Percentiles rank a stretch among this genome's conserved stretches.
Evolutionary conservation across 2,113 vertebrate genomes (phyloP).

Genomic region (Clupea harengus): DNA sequence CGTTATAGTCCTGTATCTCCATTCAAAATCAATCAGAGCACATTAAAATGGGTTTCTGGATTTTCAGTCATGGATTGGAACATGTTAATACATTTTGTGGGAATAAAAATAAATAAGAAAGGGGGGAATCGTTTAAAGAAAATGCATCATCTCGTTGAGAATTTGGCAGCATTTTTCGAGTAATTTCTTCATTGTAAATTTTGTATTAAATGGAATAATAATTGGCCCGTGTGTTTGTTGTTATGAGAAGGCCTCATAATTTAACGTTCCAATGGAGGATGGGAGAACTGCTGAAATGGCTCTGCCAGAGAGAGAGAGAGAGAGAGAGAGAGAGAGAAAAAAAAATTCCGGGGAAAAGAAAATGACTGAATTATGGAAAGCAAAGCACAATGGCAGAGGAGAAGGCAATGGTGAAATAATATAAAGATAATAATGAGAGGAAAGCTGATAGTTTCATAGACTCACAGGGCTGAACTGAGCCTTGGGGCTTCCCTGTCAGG

Average conservation of each 20-base stretch:
- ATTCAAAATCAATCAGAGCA: background rate
- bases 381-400: background rate
- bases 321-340: constrained; percentile 19
- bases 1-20: background rate
- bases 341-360: background rate
- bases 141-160: constrained; percentile 27
- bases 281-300: constrained; percentile 32
- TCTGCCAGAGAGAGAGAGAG: constrained; percentile 24
- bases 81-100: constrained; percentile 28
- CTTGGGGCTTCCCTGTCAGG: background rate
- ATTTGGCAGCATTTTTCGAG: constrained; percentile 36
- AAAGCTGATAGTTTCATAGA: background rate
- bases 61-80: constrained; percentile 25
- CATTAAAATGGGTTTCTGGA: constrained; percentile 20
- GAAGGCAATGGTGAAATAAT: background rate
- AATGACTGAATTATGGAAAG: constrained; percentile 21
- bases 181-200: constrained; percentile 41
- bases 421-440: constrained; percentile 10
- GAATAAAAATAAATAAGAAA: constrained; percentile 15
- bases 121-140: constrained; percentile 12
- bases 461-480: background rate
- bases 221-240: constrained; percentile 37
- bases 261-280: constrained; percentile 46
- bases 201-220: constrained; percentile 38
- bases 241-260: constrained; percentile 41